Conservation (phyloP, 2,888 invertebrate species). For the Zele albiditarsus region DNA sequence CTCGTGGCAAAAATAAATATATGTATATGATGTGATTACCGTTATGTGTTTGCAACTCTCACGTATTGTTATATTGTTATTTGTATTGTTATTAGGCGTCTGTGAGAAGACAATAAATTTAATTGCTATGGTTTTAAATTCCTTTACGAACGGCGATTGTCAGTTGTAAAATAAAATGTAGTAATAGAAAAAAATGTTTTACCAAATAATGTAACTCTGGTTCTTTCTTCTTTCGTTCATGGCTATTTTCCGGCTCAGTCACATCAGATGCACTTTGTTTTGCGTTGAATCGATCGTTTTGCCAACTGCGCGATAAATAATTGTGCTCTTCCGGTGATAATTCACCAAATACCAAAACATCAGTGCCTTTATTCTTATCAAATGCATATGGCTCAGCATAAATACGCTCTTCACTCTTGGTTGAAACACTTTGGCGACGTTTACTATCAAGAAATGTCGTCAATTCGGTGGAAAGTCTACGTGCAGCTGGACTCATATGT, state of each 20-base stretch:
- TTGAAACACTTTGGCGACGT: slow-evolving; percentile 30
- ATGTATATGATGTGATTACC: not conserved
- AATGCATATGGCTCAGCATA: slow-evolving; percentile 77
- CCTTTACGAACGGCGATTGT: not conserved
- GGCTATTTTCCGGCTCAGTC: slow-evolving; percentile 4
- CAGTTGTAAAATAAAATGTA: not conserved
- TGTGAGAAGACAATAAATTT: slow-evolving; percentile 7
- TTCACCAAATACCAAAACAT: slow-evolving; percentile 51
- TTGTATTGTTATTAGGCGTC: slow-evolving; percentile 8
- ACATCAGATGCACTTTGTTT: slow-evolving; percentile 24
- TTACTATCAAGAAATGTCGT: slow-evolving; percentile 49
- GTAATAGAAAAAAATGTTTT: slow-evolving; percentile 49
- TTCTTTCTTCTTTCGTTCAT: slow-evolving; percentile 46
- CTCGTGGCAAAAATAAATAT: not conserved
- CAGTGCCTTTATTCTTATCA: slow-evolving; percentile 53
- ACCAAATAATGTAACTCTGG: slow-evolving; percentile 74
- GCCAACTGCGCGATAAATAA: slow-evolving; percentile 48
- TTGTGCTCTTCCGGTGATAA: slow-evolving; percentile 44
- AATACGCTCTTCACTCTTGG: slow-evolving; percentile 75
- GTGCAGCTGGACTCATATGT: slow-evolving; percentile 44
- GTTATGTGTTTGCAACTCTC: not conserved
- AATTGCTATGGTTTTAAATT: not conserved
- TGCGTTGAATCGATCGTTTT: slow-evolving; percentile 46
- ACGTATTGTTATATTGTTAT: slow-evolving; percentile 5
- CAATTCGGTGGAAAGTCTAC: slow-evolving; percentile 49